A percentile compares a stretch with the other conserved stretches of the same genome.
phyloP scores from a whole-genome alignment of 2,113 vertebrate species.

The Elaphurus davidianus region DNA sequence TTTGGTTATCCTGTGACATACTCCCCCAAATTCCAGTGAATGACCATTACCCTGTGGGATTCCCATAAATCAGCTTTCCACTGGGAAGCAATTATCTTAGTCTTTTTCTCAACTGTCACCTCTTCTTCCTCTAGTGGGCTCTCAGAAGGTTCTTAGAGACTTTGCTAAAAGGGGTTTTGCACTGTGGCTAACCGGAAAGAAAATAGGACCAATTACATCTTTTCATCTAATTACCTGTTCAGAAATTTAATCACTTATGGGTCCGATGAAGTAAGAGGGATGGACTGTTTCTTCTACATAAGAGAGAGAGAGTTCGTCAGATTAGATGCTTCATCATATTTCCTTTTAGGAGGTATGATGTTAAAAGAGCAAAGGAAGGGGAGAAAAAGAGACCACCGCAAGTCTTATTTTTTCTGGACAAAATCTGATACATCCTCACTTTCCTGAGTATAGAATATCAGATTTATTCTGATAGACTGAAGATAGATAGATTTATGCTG shows the following conservation, averaged over 20 bases:
- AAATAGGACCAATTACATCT: not conserved
- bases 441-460: constrained; percentile 20
- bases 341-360: not conserved
- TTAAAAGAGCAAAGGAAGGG: not conserved
- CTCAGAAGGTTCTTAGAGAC: constrained; percentile 24
- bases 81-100: constrained; percentile 62
- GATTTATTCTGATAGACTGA: constrained; percentile 47
- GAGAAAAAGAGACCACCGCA: not conserved
- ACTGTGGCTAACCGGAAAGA: not conserved
- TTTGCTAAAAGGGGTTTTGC: constrained; percentile 59
- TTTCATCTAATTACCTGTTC: constrained; percentile 60
- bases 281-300: not conserved
- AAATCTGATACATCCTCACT: constrained; percentile 28
- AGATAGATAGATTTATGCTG: not conserved
- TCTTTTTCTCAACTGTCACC: constrained; percentile 38
- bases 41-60: constrained; percentile 40
- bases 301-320: constrained; percentile 22
- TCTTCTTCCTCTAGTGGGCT: constrained; percentile 40
- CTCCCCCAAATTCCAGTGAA: constrained; percentile 50
- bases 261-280: not conserved
- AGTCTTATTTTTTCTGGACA: constrained; percentile 45
- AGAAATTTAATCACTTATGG: not conserved
- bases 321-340: not conserved
- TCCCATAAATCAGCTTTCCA: constrained; percentile 57
- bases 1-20: not conserved